Percentiles rank a stretch among this genome's conserved stretches.
phyloP scores from a whole-genome alignment of 2,888 invertebrate genomes.

The Polymixis flavicincta region DNA sequence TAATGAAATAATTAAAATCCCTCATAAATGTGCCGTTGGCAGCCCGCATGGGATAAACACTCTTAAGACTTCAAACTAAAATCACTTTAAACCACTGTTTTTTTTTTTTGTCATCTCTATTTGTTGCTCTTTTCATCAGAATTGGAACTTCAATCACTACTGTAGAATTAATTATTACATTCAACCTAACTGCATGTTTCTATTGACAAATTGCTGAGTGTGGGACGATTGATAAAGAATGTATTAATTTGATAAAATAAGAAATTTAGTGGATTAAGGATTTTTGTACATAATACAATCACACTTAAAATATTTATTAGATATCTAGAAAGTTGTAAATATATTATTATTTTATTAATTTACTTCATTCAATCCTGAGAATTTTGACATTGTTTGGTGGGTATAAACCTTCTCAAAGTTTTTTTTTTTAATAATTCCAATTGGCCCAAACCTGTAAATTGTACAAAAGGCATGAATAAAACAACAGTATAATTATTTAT shows the following conservation, averaged over 20 bases:
- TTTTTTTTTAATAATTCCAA: neutral
- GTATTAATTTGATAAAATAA: slow-evolving; percentile 6
- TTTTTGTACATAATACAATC: slow-evolving; percentile 35
- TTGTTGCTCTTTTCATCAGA: neutral
- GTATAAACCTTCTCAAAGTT: neutral
- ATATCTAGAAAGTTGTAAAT: slow-evolving; percentile 22
- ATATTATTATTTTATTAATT: slow-evolving; percentile 15
- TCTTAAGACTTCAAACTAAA: neutral
- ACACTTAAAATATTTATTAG: slow-evolving; percentile 7
- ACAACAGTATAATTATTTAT: slow-evolving; percentile 61
- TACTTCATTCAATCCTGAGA: neutral
- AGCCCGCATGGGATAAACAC: too few relatives aligned
- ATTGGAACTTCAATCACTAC: neutral
- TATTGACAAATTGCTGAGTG: neutral
- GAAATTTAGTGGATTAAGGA: neutral
- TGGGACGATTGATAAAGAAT: neutral
- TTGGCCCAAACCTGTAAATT: slow-evolving; percentile 31
- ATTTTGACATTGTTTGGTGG: neutral
- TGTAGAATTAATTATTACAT: neutral
- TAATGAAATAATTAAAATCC: too few relatives aligned
- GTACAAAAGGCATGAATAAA: slow-evolving; percentile 59
- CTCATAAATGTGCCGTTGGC: too few relatives aligned
- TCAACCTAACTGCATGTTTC: slow-evolving; percentile 17
- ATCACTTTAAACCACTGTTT: neutral
- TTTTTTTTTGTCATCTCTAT: slow-evolving; percentile 12